A percentile compares a stretch with the other conserved stretches of the same genome.
Evolutionary conservation across 2,888 invertebrate species (phyloP).

Genomic region (Cantharis rustica): DNA sequence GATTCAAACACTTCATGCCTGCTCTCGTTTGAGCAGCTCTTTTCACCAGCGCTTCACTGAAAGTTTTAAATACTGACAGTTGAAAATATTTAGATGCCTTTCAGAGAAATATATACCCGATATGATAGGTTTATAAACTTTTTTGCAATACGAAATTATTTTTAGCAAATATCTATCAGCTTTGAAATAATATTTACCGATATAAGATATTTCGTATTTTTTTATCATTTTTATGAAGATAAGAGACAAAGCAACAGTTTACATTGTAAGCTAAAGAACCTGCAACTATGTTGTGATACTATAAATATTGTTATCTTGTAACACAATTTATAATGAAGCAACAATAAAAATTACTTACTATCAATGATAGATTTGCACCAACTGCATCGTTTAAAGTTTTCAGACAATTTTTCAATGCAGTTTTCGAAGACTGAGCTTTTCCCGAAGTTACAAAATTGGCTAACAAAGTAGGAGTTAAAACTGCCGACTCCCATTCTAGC

Average conservation of each 20-base stretch:
- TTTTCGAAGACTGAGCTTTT: conserved; percentile 61
- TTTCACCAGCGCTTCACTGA: too few species aligned
- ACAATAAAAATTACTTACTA: conserved; percentile 55
- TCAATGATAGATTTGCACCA: conserved; percentile 61
- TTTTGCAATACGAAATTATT: not conserved
- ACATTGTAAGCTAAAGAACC: not conserved
- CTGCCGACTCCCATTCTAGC: conserved; percentile 69
- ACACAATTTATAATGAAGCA: not conserved
- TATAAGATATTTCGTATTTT: not conserved
- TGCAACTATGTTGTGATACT: not conserved
- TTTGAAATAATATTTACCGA: not conserved
- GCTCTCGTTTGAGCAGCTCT: too few species aligned
- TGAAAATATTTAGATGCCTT: too few species aligned
- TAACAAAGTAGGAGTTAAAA: conserved; percentile 63
- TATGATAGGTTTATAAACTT: not conserved
- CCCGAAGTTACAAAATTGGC: conserved; percentile 59
- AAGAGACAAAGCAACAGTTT: not conserved
- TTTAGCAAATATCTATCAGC: not conserved
- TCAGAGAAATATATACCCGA: too few species aligned
- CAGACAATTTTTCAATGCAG: conserved; percentile 61
- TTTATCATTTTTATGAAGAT: not conserved
- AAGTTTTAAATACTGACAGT: too few species aligned
- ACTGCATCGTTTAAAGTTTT: conserved; percentile 63
- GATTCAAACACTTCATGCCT: too few species aligned
- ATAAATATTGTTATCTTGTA: not conserved